A percentile compares a stretch with the other conserved stretches of the same genome.
phyloP scores from a whole-genome alignment of 2,888 invertebrate species.

The Pyralis farinalis region DNA sequence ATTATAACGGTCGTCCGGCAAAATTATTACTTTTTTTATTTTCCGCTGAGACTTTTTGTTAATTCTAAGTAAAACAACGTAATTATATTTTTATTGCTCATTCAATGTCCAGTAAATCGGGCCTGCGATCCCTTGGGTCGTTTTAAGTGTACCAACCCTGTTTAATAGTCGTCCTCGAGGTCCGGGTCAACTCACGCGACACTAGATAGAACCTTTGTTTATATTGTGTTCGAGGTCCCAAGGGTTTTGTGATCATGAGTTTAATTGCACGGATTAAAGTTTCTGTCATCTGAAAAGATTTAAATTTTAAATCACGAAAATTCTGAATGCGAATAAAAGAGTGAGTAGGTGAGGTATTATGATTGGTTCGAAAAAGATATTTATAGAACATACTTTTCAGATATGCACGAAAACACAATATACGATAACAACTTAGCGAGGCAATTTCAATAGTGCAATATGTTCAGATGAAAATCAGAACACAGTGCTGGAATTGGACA shows the following conservation, averaged over 20 bases:
- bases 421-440: no score
- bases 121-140: conserved; percentile 60
- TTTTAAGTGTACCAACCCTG: conserved; percentile 65
- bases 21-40: conserved; percentile 6
- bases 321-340: not conserved
- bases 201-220: conserved; percentile 51
- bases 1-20: no score
- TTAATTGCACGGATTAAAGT: conserved; percentile 52
- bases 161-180: conserved; percentile 66
- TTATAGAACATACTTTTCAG: no score
- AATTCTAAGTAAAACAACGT: conserved; percentile 63
- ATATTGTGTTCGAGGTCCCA: conserved; percentile 47
- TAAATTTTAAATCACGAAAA: not conserved
- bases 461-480: no score
- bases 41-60: conserved; percentile 43
- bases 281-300: conserved; percentile 18
- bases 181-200: conserved; percentile 39
- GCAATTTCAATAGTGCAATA: no score
- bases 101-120: conserved; percentile 73
- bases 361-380: no score
- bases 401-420: no score
- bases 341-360: no score
- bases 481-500: no score
- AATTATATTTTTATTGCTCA: conserved; percentile 76
- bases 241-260: conserved; percentile 56